Evolutionary conservation across 2,888 invertebrate genomes (phyloP).

Genomic region (Sialis lutaria): DNA sequence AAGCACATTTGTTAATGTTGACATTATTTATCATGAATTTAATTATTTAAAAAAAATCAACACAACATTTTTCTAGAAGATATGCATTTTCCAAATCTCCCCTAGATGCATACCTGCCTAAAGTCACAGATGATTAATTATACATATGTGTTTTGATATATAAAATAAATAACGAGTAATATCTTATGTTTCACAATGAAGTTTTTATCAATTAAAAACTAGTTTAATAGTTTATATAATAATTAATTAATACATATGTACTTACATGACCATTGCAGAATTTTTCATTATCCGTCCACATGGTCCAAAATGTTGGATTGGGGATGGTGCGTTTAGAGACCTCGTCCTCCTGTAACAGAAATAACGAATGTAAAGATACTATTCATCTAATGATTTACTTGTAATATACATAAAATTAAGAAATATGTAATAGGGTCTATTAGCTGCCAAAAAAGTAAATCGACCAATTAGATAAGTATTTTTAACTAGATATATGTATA

Average conservation of each 20-base stretch:
- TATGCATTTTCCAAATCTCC: no score
- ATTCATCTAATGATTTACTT: background rate
- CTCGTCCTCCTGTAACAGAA: constrained; percentile 67
- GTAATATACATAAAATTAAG: background rate
- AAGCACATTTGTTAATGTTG: no score
- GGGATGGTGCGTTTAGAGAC: constrained; percentile 90
- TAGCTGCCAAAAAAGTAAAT: no score
- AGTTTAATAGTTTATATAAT: background rate
- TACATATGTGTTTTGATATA: no score
- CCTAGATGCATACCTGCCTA: no score
- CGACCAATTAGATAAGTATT: no score
- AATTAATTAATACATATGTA: constrained; percentile 19
- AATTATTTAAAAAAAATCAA: no score
- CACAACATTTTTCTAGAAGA: no score
- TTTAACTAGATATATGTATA: no score
- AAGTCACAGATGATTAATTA: no score
- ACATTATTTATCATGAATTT: no score
- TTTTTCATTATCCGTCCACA: constrained; percentile 96
- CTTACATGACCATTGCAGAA: constrained; percentile 93
- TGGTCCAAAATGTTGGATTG: constrained; percentile 94
- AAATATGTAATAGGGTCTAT: no score
- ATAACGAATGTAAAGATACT: constrained; percentile 6
- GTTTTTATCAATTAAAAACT: background rate
- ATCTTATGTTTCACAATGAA: background rate
- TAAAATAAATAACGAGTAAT: background rate